Base-by-base conservation (phyloP, 2,797 vertebrate genomes). In the Tenualosa ilisha region DNA sequence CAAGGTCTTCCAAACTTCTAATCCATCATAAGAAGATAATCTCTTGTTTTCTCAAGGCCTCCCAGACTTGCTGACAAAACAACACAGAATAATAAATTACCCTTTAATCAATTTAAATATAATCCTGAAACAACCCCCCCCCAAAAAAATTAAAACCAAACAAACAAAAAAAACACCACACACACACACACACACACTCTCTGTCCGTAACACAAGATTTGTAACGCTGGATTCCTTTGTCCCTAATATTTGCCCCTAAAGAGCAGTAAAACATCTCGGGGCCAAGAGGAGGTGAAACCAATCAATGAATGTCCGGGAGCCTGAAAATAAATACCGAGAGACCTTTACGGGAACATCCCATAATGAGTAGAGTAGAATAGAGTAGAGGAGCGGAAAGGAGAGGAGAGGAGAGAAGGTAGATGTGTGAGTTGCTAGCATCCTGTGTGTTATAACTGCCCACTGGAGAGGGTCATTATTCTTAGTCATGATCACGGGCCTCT, bases 1-100 rank as follows among this genome's bases (percentile, higher is more conserved):
- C 91, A 90, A 86, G 83, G 85, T 86, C 92, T 89, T 88, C 84
- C 84, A 88, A 91, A 91, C 89, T 82, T 89, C 46, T 93, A 91
- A 93, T 92, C 89, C 90, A 85, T 83, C 85, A n/a, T 84, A 83
- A 86, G 43, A 81, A 81, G 61, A 56, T 86, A 81, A 84, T 86
- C 68, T 85, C 81, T 56, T 83, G 65, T 81, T 82, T 82, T 86
- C 84, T 82, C 79, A 20, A 54, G 79, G 51, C 3, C 81, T 17
- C 75, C 82, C 59, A 65, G 31, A 65, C 72, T 50, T 6, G 81
- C 83, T 83, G 79, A n/a, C 26, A 85, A 86, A 88, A 88, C 75
- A 89, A 51, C 50, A 84, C 20, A 51, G 63, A 13, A 85, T 87
- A 83, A 79, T 24, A 84, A 89, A 87, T 82, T 15, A 5, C 37